These are phyloP conservation scores for Corythornis madagascariensis DNA, from an alignment of 2,113 vertebrate species.

Conservation along the genomic window DNA sequence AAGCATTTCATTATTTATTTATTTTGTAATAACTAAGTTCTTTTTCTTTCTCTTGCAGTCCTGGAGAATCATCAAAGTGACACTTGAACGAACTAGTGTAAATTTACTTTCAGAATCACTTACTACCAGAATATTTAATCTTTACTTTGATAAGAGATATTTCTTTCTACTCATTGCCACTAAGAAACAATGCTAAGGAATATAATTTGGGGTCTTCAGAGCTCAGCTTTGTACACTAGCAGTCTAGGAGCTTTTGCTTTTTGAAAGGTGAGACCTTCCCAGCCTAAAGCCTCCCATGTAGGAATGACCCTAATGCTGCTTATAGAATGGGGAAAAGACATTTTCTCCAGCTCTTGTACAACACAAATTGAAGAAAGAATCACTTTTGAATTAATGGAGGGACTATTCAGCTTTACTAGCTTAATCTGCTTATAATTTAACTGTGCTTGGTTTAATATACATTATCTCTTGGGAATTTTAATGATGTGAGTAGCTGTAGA, in stretches of 20 bases:
- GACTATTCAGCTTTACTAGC: background rate
- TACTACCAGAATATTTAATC: background rate
- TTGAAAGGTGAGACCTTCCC: background rate
- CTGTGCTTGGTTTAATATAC: background rate
- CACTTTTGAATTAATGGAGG: background rate
- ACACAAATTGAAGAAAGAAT: background rate
- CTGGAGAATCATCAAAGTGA: background rate
- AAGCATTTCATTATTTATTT: background rate
- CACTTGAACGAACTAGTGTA: background rate
- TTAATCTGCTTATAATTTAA: background rate
- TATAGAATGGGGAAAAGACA: background rate
- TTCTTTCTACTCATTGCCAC: background rate
- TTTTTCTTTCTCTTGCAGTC: background rate
- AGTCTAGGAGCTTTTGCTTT: background rate
- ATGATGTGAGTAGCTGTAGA: background rate
- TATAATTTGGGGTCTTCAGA: background rate
- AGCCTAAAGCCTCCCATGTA: fast-evolving
- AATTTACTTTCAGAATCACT: background rate
- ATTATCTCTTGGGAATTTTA: background rate
- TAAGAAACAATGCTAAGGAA: background rate
- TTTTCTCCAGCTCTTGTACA: background rate
- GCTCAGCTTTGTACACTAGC: background rate
- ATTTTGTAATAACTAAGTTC: background rate
- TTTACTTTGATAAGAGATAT: background rate
- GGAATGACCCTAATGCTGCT: background rate